Base-by-base conservation (phyloP, 2,113 vertebrate species). In the Cynocephalus volans region DNA sequence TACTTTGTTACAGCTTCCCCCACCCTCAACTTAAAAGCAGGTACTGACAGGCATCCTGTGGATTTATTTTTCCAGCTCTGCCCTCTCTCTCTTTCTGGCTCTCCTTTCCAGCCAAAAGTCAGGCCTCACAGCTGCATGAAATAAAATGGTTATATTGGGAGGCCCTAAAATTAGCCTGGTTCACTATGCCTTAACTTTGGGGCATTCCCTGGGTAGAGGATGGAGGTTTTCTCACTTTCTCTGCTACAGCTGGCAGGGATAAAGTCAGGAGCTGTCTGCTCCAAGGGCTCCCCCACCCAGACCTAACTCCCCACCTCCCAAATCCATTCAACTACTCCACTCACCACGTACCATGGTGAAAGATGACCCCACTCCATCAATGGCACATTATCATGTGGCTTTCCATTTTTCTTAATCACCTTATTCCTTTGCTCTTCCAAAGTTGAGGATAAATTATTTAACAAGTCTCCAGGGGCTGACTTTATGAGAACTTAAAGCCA, bases 51-150 rank as follows among this genome's bases (percentile, higher is more conserved):
- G 90, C 69, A 70, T 96, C 94, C 86, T 84, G 62, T 2, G 12
- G 96, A 87, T 97, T 97, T 95, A 86, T 97, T 98, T 98, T 97
- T 94, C 33, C 82, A 96, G 82, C 56, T 88, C 70, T 92, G 62
- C 60, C 90, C 69, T 91, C 2, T 0, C 17, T 41, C 65, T 96
- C 75, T 96, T 95, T 98, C 52, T 97, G 45, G 52, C 18, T 92
- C 1, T 23, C 90, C 54, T 97, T 97, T 97, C 76, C 50, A 98
- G 23, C n/a, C 96, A 88, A 96, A 96, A 97, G 73, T 97, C 95
- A 98, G 97, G 97, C 97, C 95, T 28, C 92, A 98, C 96, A 98
- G 96, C 93, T 98, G 98, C 93, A 98, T 97, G 88, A 98, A 98
- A 98, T 98, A 98, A 99, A 99, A 97, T 18, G 21, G 36, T 94